A percentile compares a stretch with the other conserved stretches of the same genome.
Evolutionary conservation across 2,797 vertebrate species (phyloP).

Genomic region (Pogonophryne albipinna): DNA sequence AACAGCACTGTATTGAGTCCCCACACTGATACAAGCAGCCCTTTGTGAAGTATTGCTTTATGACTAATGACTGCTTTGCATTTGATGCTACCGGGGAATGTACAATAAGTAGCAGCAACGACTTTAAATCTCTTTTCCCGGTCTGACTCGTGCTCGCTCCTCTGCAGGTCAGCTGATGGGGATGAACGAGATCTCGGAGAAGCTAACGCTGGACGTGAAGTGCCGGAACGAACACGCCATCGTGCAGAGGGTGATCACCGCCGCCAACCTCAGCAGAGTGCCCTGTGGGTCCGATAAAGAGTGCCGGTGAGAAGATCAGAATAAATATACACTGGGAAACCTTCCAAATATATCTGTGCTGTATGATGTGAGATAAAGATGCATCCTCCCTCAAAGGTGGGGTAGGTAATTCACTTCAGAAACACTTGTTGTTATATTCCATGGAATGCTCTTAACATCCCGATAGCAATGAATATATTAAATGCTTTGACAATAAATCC

Average conservation of each 20-base stretch:
- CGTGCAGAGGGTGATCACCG: constrained; percentile 90
- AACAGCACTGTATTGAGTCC: not conserved
- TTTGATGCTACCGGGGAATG: constrained; percentile 9
- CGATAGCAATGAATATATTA: too few relatives aligned
- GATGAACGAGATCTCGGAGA: constrained; percentile 97
- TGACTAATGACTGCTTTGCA: constrained; percentile 19
- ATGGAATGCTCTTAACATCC: too few relatives aligned
- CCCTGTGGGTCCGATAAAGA: constrained; percentile 93
- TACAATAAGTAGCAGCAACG: not conserved
- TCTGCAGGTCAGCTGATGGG: constrained; percentile 94
- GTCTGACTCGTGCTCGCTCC: constrained; percentile 27
- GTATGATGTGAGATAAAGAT: not conserved
- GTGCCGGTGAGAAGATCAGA: constrained; percentile 88
- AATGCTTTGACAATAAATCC: too few relatives aligned
- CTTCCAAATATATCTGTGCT: not conserved
- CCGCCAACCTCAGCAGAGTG: constrained; percentile 93
- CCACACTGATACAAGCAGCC: constrained; percentile 10
- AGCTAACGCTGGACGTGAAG: constrained; percentile 84
- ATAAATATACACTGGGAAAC: not conserved
- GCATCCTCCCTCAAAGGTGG: not conserved
- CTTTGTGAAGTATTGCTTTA: not conserved
- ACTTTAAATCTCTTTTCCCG: not conserved
- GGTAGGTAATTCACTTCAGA: too few relatives aligned
- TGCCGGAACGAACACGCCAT: constrained; percentile 90
- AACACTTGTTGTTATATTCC: too few relatives aligned